phyloP scores from a whole-genome alignment of 2,888 invertebrate genomes.

The Trichopria drosophilae region DNA sequence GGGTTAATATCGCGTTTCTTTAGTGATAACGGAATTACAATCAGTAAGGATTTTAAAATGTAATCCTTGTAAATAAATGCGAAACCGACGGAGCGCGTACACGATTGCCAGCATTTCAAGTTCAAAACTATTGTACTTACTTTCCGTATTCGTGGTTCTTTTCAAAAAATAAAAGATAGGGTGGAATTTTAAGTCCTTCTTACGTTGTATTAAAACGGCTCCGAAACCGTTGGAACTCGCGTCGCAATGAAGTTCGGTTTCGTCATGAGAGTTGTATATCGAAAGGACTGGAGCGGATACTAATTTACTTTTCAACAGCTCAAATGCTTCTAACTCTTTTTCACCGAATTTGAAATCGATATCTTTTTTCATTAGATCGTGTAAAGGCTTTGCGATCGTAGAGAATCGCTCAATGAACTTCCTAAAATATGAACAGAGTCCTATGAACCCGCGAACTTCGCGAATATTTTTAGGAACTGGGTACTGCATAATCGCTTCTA shows the following conservation, averaged over 20 bases:
- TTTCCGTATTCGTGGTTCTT: conserved; percentile 39
- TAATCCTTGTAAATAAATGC: conserved; percentile 30
- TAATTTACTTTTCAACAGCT: conserved; percentile 31
- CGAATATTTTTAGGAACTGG: conserved; percentile 35
- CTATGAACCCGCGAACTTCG: conserved; percentile 39
- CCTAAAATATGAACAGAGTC: conserved; percentile 40
- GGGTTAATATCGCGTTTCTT: conserved; percentile 42
- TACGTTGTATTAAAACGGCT: conserved; percentile 44
- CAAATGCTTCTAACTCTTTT: conserved; percentile 35
- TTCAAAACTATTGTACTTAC: conserved; percentile 45
- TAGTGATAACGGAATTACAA: conserved; percentile 34
- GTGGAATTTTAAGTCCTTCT: conserved; percentile 38
- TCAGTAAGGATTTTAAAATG: conserved; percentile 3
- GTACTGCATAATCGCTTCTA: conserved; percentile 33
- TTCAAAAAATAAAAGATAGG: conserved; percentile 45
- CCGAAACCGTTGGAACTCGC: conserved; percentile 46
- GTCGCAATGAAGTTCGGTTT: conserved; percentile 48
- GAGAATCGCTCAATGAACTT: conserved; percentile 37
- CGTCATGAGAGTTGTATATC: conserved; percentile 41
- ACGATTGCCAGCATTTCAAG: conserved; percentile 39
- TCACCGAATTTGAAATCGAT: conserved; percentile 36
- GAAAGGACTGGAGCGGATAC: conserved; percentile 38
- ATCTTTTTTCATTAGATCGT: conserved; percentile 38
- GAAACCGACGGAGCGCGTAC: conserved; percentile 38
- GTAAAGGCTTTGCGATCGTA: conserved; percentile 42